Conservation (phyloP, 2,113 vertebrate species). For the Saimiri boliviensis region DNA sequence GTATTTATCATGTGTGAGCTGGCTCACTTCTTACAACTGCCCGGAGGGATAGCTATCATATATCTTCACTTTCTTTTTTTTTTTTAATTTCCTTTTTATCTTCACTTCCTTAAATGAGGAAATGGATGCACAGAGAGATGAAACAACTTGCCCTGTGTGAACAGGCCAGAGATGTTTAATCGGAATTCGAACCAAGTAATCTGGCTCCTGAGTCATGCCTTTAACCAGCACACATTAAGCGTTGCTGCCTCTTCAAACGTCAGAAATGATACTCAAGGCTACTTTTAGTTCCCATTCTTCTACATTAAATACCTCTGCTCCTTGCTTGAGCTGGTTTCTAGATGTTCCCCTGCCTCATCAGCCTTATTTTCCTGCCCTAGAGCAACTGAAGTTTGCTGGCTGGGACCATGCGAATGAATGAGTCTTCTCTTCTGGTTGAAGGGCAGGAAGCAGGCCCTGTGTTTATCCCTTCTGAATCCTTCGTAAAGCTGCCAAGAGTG, state of each 20-base stretch:
- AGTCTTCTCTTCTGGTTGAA: slow-evolving; percentile 50
- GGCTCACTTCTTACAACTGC: not conserved
- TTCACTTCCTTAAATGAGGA: not conserved
- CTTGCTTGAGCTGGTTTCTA: not conserved
- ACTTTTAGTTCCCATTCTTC: not conserved
- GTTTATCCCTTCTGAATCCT: slow-evolving; percentile 53
- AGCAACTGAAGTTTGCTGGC: not conserved
- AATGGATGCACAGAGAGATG: not conserved
- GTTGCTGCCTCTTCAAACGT: not conserved
- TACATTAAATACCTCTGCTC: not conserved
- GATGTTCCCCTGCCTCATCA: not conserved
- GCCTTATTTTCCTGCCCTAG: slow-evolving; percentile 22
- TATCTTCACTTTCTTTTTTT: too few species aligned
- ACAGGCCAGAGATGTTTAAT: not conserved
- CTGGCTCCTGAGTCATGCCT: not conserved
- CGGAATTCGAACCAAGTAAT: not conserved
- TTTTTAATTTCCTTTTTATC: not conserved
- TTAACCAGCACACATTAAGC: not conserved
- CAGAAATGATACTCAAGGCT: too few species aligned
- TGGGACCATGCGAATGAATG: slow-evolving; percentile 12
- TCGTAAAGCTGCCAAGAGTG: slow-evolving; percentile 21
- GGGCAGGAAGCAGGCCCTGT: slow-evolving; percentile 48
- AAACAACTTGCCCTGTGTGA: not conserved
- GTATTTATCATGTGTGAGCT: not conserved
- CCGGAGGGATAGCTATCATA: not conserved